These are phyloP conservation scores for Cynopterus sphinx DNA, from an alignment of 2,797 vertebrate species.

Conservation along the genomic window DNA sequence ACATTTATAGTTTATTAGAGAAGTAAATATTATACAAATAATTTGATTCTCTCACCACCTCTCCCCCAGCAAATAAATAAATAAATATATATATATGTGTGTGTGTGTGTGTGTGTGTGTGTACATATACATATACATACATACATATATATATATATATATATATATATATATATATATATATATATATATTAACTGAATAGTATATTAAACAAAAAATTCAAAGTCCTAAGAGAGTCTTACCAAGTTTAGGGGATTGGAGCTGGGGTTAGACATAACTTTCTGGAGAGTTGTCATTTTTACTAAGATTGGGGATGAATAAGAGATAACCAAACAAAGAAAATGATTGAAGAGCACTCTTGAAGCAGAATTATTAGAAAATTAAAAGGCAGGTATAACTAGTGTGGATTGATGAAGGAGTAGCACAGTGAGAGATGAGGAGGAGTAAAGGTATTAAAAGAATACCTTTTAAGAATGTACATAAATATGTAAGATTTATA, in stretches of 20 bases:
- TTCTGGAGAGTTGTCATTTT: neutral
- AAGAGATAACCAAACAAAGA: neutral
- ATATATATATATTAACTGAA: neutral
- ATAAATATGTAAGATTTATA: neutral
- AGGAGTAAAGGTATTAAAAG: neutral
- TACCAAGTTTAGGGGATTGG: neutral
- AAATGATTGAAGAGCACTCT: neutral
- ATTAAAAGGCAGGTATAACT: neutral
- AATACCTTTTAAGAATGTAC: neutral
- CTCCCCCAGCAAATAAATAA: too few species aligned
- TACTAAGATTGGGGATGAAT: neutral
- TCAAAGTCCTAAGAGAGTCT: neutral
- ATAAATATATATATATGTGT: too few species aligned
- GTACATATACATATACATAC: too few species aligned
- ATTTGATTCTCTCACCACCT: neutral
- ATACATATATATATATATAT: too few species aligned
- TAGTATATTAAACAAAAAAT: neutral
- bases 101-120: too few species aligned
- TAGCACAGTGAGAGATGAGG: neutral
- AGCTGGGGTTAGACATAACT: accelerated
- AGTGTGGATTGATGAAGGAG: neutral
- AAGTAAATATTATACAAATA: neutral
- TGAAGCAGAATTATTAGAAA: neutral
- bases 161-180: too few species aligned
- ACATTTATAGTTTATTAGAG: neutral